Conservation (phyloP, 2,113 vertebrate genomes). For the Deroptyus accipitrinus region DNA sequence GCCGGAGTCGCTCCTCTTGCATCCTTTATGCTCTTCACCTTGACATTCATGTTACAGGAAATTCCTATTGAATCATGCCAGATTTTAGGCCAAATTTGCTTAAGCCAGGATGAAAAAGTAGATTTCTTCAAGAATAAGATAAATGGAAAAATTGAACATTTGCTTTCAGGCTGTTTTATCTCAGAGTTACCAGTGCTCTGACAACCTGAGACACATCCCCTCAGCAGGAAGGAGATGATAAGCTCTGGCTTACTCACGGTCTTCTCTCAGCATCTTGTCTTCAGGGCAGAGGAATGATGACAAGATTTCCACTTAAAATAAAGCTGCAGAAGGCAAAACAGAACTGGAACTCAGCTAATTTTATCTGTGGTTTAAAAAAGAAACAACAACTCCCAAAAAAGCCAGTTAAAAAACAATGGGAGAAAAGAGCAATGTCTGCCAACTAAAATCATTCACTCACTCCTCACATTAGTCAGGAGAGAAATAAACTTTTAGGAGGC, state of each 20-base stretch:
- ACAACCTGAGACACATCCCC: not conserved
- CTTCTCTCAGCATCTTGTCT: not conserved
- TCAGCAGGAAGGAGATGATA: not conserved
- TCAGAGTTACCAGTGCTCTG: not conserved
- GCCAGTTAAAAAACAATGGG: not conserved
- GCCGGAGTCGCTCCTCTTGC: not conserved
- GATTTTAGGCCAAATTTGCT: not conserved
- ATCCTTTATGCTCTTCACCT: not conserved
- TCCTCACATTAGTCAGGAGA: slow-evolving; percentile 23
- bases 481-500: slow-evolving; percentile 12
- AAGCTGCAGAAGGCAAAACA: slow-evolving; percentile 19
- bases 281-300: slow-evolving; percentile 17
- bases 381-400: not conserved
- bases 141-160: not conserved
- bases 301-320: slow-evolving; percentile 22
- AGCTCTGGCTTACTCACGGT: not conserved
- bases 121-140: not conserved
- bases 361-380: slow-evolving; percentile 41
- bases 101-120: not conserved
- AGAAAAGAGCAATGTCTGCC: slow-evolving; percentile 55
- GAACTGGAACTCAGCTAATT: slow-evolving; percentile 40
- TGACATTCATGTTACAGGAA: too few relatives aligned
- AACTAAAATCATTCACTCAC: slow-evolving; percentile 8
- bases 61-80: not conserved
- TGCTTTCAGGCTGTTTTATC: not conserved